Percentiles rank a stretch among this genome's conserved stretches.
Evolutionary conservation across 2,888 invertebrate genomes (phyloP).

Genomic region (Ptychoptera albimana): DNA sequence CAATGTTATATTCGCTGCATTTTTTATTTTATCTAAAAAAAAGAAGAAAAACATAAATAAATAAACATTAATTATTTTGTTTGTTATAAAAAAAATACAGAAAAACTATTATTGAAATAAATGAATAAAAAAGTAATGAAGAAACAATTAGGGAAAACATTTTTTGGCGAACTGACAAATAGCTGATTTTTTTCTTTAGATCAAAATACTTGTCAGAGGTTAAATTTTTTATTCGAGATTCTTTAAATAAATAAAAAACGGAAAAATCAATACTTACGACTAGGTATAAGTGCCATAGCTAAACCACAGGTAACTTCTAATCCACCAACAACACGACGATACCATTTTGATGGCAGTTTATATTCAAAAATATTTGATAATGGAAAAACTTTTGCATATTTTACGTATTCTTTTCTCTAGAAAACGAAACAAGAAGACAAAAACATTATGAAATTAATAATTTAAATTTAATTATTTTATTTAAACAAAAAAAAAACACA

Average conservation of each 20-base stretch:
- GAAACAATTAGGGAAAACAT: too few relatives aligned
- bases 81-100: neutral
- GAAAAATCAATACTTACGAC: conserved; percentile 44
- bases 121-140: too few relatives aligned
- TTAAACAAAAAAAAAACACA: neutral
- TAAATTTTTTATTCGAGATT: neutral
- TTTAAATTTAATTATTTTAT: neutral
- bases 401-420: conserved; percentile 86
- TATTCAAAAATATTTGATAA: conserved; percentile 63
- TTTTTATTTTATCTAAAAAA: conserved; percentile 74
- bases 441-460: conserved; percentile 4
- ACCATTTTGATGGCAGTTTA: conserved; percentile 86
- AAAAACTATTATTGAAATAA: too few relatives aligned
- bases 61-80: neutral
- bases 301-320: conserved; percentile 73
- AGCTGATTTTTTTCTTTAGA: too few relatives aligned
- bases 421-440: conserved; percentile 25
- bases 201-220: too few relatives aligned
- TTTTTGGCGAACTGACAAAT: too few relatives aligned
- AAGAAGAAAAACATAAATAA: conserved; percentile 6
- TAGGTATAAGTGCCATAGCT: conserved; percentile 66
- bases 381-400: conserved; percentile 90
- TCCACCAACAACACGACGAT: conserved; percentile 66
- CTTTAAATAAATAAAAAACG: conserved; percentile 5
- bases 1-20: conserved; percentile 72